Percentiles rank a stretch among this genome's conserved stretches.
These are phyloP conservation scores for Pterobdella sp. DNA, from an alignment of 2,888 invertebrate genomes.

Conservation along the genomic window DNA sequence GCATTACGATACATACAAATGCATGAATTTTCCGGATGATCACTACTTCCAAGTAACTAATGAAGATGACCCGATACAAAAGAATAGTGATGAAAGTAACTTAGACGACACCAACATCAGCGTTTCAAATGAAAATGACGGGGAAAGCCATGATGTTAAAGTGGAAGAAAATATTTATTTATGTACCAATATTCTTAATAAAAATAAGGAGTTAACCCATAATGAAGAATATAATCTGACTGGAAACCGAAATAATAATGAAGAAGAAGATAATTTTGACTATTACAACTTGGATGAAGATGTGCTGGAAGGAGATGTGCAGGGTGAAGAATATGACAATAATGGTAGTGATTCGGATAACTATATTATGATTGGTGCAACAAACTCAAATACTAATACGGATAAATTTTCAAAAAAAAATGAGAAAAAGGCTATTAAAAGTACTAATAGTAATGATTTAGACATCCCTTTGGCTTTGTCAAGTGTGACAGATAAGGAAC, in stretches of 20 bases:
- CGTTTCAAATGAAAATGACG: too few relatives aligned
- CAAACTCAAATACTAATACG: background rate
- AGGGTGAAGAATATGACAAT: background rate
- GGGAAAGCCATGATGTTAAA: too few relatives aligned
- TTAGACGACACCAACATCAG: background rate
- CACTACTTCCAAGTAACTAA: background rate
- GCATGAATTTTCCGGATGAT: slow-evolving; percentile 27
- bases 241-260: background rate
- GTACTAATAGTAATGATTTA: background rate
- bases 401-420: background rate
- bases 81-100: background rate
- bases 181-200: too few relatives aligned
- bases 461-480: background rate
- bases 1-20: background rate
- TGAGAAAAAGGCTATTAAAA: background rate
- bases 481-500: background rate
- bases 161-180: too few relatives aligned
- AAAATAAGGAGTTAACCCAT: too few relatives aligned
- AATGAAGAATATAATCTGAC: background rate
- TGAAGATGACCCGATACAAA: background rate
- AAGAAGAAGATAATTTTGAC: background rate
- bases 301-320: background rate
- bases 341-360: background rate
- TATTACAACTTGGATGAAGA: background rate
- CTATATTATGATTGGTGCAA: background rate